Percentiles rank a stretch among this genome's conserved stretches.
Conservation (phyloP, 2,113 vertebrate genomes). For the Athene noctua region DNA sequence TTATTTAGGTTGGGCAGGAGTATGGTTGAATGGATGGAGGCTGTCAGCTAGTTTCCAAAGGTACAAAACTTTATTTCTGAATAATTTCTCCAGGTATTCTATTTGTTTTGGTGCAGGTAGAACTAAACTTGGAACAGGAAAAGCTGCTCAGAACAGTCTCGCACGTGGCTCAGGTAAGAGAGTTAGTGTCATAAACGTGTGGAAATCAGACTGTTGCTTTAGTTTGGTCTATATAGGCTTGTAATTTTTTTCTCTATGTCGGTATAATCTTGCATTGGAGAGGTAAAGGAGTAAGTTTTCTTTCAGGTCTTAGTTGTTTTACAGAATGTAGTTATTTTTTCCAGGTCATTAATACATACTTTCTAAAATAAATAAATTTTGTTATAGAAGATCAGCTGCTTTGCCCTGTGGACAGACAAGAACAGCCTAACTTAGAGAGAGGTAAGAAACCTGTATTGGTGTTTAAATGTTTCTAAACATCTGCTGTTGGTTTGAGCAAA, state of each 20-base stretch:
- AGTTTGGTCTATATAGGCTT: neutral
- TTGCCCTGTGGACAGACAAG: fast-evolving
- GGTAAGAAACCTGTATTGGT: neutral
- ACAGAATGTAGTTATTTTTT: neutral
- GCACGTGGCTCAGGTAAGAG: neutral
- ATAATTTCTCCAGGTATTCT: neutral
- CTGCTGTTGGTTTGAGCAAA: neutral
- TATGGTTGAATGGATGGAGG: neutral
- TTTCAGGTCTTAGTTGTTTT: neutral
- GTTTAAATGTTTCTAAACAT: neutral
- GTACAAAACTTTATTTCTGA: neutral
- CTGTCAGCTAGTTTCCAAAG: neutral
- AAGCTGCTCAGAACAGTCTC: neutral
- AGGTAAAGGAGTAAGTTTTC: neutral
- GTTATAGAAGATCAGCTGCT: neutral
- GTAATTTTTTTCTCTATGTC: neutral
- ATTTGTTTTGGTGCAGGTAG: neutral
- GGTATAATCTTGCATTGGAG: neutral
- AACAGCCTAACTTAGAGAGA: neutral
- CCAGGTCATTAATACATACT: neutral
- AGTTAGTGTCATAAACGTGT: neutral
- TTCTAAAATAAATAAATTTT: neutral
- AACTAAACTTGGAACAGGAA: fast-evolving
- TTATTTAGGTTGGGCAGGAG: neutral
- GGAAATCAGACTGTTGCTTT: neutral